Evolutionary conservation across 2,113 vertebrate species (phyloP).

Genomic region (Pipra filicauda): DNA sequence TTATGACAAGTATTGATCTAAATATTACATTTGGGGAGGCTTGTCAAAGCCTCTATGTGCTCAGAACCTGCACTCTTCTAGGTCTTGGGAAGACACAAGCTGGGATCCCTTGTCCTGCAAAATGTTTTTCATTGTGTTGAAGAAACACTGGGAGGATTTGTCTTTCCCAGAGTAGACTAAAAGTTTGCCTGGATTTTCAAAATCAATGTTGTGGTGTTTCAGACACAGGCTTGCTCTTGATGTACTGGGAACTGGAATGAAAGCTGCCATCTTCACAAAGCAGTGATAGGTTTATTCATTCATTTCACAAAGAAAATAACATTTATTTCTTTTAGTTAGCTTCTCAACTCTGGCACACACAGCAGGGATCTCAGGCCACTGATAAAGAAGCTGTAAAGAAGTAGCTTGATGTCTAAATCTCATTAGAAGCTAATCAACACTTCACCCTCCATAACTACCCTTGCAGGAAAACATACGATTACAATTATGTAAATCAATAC

Average conservation of each 20-base stretch:
- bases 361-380: not conserved
- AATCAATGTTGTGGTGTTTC: not conserved
- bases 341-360: not conserved
- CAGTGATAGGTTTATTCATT: not conserved
- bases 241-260: not conserved
- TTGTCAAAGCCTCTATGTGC: not conserved
- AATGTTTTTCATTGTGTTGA: not conserved
- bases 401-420: not conserved
- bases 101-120: not conserved
- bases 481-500: not conserved
- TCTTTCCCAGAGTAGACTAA: not conserved
- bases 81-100: not conserved
- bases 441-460: not conserved
- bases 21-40: not conserved
- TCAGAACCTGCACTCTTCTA: not conserved
- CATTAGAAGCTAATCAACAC: not conserved
- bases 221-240: not conserved
- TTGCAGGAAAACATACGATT: not conserved
- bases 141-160: not conserved
- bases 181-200: not conserved
- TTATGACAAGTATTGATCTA: not conserved
- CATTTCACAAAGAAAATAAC: not conserved
- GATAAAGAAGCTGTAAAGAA: not conserved
- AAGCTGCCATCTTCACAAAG: not conserved
- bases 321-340: not conserved